These are phyloP conservation scores for Decapterus maruadsi DNA, from an alignment of 2,797 vertebrate genomes.

Conservation along the genomic window DNA sequence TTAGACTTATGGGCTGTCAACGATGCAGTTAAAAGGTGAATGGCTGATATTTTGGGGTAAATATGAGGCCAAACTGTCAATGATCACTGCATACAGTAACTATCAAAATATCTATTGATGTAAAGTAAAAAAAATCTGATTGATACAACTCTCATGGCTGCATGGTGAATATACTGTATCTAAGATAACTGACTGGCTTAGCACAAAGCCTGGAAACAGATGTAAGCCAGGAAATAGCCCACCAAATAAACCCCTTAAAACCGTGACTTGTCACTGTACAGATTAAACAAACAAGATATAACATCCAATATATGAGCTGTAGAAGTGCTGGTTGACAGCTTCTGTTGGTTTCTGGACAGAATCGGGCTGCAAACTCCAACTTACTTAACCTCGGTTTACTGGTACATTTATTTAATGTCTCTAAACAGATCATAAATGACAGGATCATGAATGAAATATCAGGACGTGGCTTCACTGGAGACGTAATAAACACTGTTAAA, in stretches of 20 bases:
- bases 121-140: conserved; percentile 6
- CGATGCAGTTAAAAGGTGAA: conserved; percentile 11
- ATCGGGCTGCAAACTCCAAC: background rate
- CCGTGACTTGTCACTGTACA: background rate
- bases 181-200: background rate
- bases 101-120: conserved; percentile 5
- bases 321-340: background rate
- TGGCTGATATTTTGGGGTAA: conserved; percentile 5
- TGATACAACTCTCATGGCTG: background rate
- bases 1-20: conserved; percentile 26
- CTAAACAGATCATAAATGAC: background rate
- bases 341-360: background rate
- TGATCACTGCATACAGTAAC: background rate
- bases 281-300: background rate
- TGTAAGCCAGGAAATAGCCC: background rate
- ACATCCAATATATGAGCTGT: background rate
- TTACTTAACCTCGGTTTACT: background rate
- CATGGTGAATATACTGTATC: background rate
- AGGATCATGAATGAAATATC: background rate
- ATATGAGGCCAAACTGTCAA: conserved; percentile 6
- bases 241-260: background rate
- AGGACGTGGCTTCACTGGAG: background rate
- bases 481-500: too few species aligned
- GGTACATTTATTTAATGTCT: background rate
- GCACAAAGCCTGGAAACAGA: background rate